Base-by-base conservation (phyloP, 1,140 invertebrate species). In the Amphibalanus amphitrite region DNA sequence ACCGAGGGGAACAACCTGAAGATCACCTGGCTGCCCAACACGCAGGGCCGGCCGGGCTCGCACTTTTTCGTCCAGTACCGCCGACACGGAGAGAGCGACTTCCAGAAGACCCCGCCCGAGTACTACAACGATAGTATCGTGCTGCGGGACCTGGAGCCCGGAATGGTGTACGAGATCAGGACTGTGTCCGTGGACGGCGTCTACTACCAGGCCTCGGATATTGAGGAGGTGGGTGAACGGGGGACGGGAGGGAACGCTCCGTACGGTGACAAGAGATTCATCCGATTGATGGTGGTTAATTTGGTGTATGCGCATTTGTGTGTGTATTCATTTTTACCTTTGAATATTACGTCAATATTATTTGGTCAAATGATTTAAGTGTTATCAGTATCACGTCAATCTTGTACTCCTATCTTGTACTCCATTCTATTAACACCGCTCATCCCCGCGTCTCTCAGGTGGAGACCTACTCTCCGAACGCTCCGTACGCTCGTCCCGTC, bases 131-230 rank as follows among this genome's bases (percentile, higher is more conserved):
- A 94, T 74, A 88, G 82, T 72, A 86, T 90, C 59, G 84, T 89
- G 70, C 82, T 97, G 25, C 83, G 85, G 29, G 90, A 89, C 1
- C 83, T 99, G 67, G 85, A 90, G 75, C 88, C 88, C 4, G 92
- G 90, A n/a, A 88, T 90, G 73, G 84, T 86, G 6, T 87, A 98
- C 78, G 90, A 97, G 76, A 88, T 99, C 77, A 85, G 88, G 72
- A 86, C 97, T 1, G 93, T 96, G 10, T 89, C 95, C 29, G 92
- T 95, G 67, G 95, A 97, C 81, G 94, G 94, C 1, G 83, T 88
- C 47, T 87, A 86, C 71, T 80, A 87, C 69, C 87, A 85, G 15
- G 85, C 88, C 76, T 93, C 91, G 77, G 84, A 85, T 69, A 74
- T 83, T 0, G 85, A 88, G 79, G 88, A 92, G 76, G 86, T 96